Percentiles rank a stretch among this genome's conserved stretches.
Conservation (phyloP, 2,113 vertebrate species). For the Holacanthus passer region DNA sequence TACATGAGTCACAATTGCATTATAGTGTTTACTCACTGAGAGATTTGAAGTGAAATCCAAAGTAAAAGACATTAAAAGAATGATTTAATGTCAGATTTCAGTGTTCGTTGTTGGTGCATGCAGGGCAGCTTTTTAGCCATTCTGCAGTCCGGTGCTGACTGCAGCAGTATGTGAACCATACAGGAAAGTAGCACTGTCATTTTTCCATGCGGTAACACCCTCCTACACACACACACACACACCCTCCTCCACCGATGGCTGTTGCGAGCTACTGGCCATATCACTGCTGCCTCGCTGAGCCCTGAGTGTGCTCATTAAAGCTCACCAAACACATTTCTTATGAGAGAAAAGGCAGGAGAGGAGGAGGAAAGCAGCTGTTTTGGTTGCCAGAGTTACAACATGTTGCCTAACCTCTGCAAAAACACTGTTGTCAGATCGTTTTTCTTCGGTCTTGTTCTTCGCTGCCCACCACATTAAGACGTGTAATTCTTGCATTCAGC, state of each 20-base stretch:
- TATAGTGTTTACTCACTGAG: slow-evolving; percentile 1
- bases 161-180: slow-evolving; percentile 51
- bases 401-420: slow-evolving; percentile 10
- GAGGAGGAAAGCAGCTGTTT: slow-evolving; percentile 36
- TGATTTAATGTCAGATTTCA: slow-evolving; percentile 9
- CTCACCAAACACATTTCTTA: slow-evolving; percentile 50
- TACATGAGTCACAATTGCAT: slow-evolving; percentile 18
- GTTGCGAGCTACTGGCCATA: slow-evolving; percentile 52
- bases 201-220: slow-evolving; percentile 45
- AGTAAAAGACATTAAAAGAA: slow-evolving; percentile 7
- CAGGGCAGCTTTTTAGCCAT: neutral
- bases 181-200: slow-evolving; percentile 49
- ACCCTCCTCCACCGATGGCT: slow-evolving; percentile 26
- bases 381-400: slow-evolving; percentile 30
- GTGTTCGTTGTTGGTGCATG: neutral
- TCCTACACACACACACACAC: slow-evolving; percentile 19
- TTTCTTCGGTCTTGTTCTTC: neutral
- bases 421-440: neutral
- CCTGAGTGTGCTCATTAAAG: slow-evolving; percentile 64
- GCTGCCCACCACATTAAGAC: neutral
- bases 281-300: slow-evolving; percentile 61
- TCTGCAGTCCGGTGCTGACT: slow-evolving; percentile 24
- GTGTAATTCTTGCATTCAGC: neutral
- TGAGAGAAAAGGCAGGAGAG: slow-evolving; percentile 24
- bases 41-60: slow-evolving; percentile 12